Evolutionary conservation across 2,888 invertebrate genomes (phyloP).

Genomic region (Tromatobia lineatoria): DNA sequence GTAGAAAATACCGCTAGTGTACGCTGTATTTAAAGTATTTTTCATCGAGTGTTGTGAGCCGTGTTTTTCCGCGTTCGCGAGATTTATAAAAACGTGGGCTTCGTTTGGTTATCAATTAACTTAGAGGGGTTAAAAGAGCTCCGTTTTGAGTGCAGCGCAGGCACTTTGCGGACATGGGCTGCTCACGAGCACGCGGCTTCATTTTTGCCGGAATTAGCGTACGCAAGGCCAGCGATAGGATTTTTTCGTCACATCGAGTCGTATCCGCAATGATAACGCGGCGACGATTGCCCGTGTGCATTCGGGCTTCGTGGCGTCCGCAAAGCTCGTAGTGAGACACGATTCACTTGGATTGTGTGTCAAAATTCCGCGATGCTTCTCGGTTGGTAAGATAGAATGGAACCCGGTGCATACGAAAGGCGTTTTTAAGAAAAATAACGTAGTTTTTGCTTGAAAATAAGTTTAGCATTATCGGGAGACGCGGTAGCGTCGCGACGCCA

Average conservation of each 20-base stretch:
- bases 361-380: constrained; percentile 22
- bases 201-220: constrained; percentile 70
- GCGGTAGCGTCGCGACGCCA: too few species aligned
- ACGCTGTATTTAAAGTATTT: background rate
- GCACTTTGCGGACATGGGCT: constrained; percentile 77
- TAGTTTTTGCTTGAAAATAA: background rate
- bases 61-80: background rate
- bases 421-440: background rate
- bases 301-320: background rate
- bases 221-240: background rate
- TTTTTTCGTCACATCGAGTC: background rate
- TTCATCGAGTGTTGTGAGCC: constrained; percentile 20
- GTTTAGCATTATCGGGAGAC: too few species aligned
- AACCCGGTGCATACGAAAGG: constrained; percentile 6
- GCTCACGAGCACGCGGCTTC: constrained; percentile 78
- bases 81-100: constrained; percentile 4
- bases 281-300: background rate
- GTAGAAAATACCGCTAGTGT: constrained; percentile 49
- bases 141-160: constrained; percentile 73
- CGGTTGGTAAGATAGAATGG: constrained; percentile 26
- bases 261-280: background rate
- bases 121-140: constrained; percentile 77
- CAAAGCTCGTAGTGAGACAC: background rate
- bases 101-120: constrained; percentile 19
- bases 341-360: constrained; percentile 21